Evolutionary conservation across 2,113 vertebrate species (phyloP).

Genomic region (Actenoides lindsayi): DNA sequence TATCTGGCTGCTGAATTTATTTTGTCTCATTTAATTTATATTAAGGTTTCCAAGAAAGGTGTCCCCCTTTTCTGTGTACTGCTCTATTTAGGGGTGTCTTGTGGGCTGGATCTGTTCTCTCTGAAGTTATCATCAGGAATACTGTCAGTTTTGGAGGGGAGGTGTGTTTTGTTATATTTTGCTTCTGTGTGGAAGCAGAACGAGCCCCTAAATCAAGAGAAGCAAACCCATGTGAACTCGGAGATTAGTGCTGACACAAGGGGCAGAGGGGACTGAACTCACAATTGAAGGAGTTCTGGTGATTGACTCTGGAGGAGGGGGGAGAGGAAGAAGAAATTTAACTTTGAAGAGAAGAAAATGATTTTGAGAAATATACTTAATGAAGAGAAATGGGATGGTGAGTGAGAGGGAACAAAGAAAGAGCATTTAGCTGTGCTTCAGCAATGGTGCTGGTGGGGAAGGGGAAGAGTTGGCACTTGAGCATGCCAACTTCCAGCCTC

Average conservation of each 20-base stretch:
- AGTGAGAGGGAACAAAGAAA: neutral
- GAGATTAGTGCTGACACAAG: neutral
- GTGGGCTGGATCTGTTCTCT: neutral
- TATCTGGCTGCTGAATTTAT: slow-evolving; percentile 3
- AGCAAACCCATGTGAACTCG: neutral
- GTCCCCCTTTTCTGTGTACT: neutral
- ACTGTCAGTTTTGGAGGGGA: too few species aligned
- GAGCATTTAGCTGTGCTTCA: neutral
- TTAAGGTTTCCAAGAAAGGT: neutral
- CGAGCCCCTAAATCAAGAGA: neutral
- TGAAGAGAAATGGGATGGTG: neutral
- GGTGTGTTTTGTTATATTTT: neutral
- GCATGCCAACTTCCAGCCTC: neutral
- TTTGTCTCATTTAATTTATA: neutral
- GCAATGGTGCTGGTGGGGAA: neutral
- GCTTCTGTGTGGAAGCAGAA: neutral
- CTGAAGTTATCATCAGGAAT: neutral
- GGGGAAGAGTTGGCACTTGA: neutral
- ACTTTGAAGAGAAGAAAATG: neutral
- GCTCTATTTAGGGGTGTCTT: neutral
- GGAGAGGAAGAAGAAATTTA: neutral
- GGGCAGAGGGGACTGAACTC: neutral
- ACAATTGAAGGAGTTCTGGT: neutral
- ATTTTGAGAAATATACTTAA: neutral
- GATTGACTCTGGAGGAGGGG: neutral